Evolutionary conservation across 2,888 invertebrate genomes (phyloP).

Genomic region (Perizoma flavofasciatum): DNA sequence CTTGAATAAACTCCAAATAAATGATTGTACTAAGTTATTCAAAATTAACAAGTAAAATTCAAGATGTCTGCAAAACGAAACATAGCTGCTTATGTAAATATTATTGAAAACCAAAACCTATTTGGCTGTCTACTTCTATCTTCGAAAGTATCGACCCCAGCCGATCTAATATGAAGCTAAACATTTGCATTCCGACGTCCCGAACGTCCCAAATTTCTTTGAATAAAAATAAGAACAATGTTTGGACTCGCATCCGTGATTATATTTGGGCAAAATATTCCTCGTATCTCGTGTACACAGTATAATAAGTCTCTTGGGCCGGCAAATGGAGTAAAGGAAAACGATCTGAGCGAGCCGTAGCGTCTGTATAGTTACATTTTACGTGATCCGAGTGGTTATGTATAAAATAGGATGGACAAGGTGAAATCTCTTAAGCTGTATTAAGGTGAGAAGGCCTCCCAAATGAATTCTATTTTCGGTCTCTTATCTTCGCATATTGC

Average conservation of each 20-base stretch:
- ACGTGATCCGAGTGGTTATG: constrained; percentile 72
- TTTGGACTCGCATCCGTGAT: constrained; percentile 78
- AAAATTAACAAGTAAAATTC: constrained; percentile 13
- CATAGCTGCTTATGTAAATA: constrained; percentile 32
- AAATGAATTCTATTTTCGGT: constrained; percentile 54
- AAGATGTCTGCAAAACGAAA: constrained; percentile 22
- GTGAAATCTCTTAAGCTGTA: constrained; percentile 77
- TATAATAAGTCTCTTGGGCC: constrained; percentile 81
- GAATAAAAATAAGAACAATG: constrained; percentile 76
- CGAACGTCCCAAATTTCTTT: constrained; percentile 53
- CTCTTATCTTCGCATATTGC: constrained; percentile 70
- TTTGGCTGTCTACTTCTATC: constrained; percentile 46
- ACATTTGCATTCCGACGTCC: constrained; percentile 67
- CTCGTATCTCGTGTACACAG: constrained; percentile 75
- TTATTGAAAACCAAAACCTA: constrained; percentile 40
- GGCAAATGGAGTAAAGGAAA: constrained; percentile 78
- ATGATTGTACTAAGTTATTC: no score
- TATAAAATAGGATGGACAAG: constrained; percentile 70
- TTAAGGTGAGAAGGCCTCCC: constrained; percentile 75
- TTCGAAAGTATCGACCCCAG: constrained; percentile 50
- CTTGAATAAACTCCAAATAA: no score
- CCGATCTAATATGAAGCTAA: constrained; percentile 72
- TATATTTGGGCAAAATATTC: constrained; percentile 82
- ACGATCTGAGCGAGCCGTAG: constrained; percentile 55
- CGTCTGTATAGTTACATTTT: constrained; percentile 64